A percentile compares a stretch with the other conserved stretches of the same genome.
Evolutionary conservation across 2,113 vertebrate genomes (phyloP).

Genomic region (Coregonus clupeaformis): DNA sequence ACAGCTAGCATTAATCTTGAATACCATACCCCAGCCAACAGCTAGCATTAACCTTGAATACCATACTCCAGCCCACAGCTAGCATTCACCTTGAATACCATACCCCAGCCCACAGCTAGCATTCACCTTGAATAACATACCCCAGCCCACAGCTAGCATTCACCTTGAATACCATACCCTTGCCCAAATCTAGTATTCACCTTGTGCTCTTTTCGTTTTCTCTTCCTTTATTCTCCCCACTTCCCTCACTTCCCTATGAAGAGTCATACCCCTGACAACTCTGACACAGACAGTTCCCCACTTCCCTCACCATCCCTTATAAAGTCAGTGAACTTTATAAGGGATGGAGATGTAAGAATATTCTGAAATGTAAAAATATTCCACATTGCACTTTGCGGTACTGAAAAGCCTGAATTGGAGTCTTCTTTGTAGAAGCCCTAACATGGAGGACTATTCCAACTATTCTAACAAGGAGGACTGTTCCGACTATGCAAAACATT

Average conservation of each 20-base stretch:
- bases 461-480: no score
- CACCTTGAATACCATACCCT: slow-evolving; percentile 28
- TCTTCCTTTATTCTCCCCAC: not conserved
- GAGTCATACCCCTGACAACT: not conserved
- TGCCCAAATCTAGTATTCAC: slow-evolving; percentile 8
- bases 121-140: slow-evolving; percentile 31
- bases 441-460: not conserved
- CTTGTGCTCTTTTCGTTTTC: not conserved
- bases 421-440: no score
- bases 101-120: slow-evolving; percentile 7
- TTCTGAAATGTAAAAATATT: no score
- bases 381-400: no score
- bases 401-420: no score
- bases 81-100: slow-evolving; percentile 26
- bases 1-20: slow-evolving; percentile 17
- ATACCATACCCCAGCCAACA: slow-evolving; percentile 7
- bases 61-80: no score
- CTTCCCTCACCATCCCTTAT: not conserved
- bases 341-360: no score
- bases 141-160: slow-evolving; percentile 3
- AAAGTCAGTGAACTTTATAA: no score
- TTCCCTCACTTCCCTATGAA: not conserved
- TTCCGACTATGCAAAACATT: no score
- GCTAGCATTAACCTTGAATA: slow-evolving; percentile 23
- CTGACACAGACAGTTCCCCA: not conserved